phyloP scores from a whole-genome alignment of 2,888 invertebrate species.

The Julus scandinavius region DNA sequence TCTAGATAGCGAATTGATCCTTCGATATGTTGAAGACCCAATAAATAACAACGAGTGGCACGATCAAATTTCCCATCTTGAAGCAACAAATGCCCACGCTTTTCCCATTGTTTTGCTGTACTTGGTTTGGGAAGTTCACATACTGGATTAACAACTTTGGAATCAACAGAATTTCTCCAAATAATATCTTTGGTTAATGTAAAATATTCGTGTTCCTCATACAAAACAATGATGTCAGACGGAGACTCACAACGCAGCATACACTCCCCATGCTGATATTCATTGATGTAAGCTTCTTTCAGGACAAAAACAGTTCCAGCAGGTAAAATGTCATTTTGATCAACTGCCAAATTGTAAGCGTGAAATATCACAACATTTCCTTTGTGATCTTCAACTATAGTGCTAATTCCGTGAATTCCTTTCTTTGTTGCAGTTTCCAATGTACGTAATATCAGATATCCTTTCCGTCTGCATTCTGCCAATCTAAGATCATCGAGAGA shows the following conservation, averaged over 20 bases:
- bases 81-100: background rate
- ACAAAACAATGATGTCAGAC: background rate
- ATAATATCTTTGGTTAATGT: background rate
- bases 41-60: background rate
- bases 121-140: background rate
- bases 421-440: background rate
- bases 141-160: background rate
- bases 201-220: too few relatives aligned
- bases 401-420: background rate
- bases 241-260: background rate
- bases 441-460: background rate
- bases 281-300: background rate
- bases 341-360: background rate
- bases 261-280: too few relatives aligned
- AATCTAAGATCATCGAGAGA: background rate
- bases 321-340: background rate
- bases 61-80: background rate
- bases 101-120: background rate
- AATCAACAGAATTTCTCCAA: background rate
- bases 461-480: background rate
- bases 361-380: background rate
- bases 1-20: background rate
- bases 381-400: conserved; percentile 47
- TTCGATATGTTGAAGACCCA: background rate
- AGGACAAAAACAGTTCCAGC: background rate